Base-by-base conservation (phyloP, 2,797 vertebrate species). In the Pseudomugil gertrudae region DNA sequence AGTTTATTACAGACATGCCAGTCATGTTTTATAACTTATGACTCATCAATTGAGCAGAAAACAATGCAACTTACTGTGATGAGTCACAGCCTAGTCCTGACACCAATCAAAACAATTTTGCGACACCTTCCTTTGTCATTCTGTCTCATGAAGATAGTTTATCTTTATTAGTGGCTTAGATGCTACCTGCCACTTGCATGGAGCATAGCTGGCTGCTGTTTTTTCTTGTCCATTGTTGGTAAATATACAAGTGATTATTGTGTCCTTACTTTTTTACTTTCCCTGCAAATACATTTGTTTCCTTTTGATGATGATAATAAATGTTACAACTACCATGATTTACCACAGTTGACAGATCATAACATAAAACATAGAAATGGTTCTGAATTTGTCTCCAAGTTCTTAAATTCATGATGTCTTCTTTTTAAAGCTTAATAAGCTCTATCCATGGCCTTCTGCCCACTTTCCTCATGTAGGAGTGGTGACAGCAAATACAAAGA, bases 401-500 rank as follows among this genome's bases (percentile, higher is more conserved):
- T 24, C 33, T 27, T 36, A 11, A 6, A 19, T 64, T 69, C 48
- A 52, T 57, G 32, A 6, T 55, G 17, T n/a, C 43, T 21, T 38
- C 43, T 55, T 63, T 69, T 55, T 36, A 74, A 15, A 35, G 55
- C 40, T 74, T 76, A 74, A 79, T 66, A 52, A 76, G 66, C 74
- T 73, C 63, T 47, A 48, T 71, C 68, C 21, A 23, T 32, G 36
- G 69, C 57, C 67, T 29, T 32, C 57, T 47, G 53, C 67, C 71
- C 57, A 74, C 78, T 61, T 70, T 70, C 60, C 50, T 40, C 40
- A 62, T 38, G 67, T 79, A 66, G 80, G 79, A 72, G 77, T 76
- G 32, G 55, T 79, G 83, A 74, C 78, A 78, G 57, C 45, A 17
- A 38, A 62, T 73, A 43, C 73, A 82, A 57, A 50, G 66, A 72